phyloP scores from a whole-genome alignment of 2,797 vertebrate species.

The Vespertilio murinus region DNA sequence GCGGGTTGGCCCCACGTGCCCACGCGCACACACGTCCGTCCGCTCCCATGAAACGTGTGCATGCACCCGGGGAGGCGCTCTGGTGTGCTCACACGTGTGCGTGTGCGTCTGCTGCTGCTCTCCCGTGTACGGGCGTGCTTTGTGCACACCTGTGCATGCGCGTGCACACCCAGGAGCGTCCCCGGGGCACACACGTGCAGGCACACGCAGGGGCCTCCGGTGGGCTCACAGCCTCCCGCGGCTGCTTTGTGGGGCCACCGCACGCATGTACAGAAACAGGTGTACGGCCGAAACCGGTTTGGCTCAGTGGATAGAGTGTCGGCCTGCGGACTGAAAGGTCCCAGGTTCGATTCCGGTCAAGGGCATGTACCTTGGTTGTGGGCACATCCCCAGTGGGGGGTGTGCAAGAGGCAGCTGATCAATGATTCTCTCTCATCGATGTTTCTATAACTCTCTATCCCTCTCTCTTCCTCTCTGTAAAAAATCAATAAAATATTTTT shows the following conservation, averaged over 20 bases:
- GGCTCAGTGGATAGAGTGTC: no score
- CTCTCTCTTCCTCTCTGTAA: no score
- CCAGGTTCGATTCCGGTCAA: no score
- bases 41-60: fast-evolving
- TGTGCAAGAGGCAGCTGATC: no score
- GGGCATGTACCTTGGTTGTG: no score
- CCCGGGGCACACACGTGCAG: fast-evolving
- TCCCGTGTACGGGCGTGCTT: not conserved
- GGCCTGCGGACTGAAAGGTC: no score
- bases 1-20: fast-evolving
- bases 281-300: no score
- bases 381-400: no score
- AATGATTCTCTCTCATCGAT: no score
- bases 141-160: fast-evolving
- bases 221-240: not conserved
- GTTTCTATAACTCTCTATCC: no score
- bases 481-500: no score
- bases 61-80: fast-evolving
- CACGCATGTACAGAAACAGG: not conserved
- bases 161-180: not conserved
- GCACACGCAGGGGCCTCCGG: not conserved
- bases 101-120: not conserved
- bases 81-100: not conserved
- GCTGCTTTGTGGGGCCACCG: not conserved
- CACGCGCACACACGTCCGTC: fast-evolving